Conservation (phyloP, 1,140 invertebrate genomes). For the Cardiocondyla obscurior region DNA sequence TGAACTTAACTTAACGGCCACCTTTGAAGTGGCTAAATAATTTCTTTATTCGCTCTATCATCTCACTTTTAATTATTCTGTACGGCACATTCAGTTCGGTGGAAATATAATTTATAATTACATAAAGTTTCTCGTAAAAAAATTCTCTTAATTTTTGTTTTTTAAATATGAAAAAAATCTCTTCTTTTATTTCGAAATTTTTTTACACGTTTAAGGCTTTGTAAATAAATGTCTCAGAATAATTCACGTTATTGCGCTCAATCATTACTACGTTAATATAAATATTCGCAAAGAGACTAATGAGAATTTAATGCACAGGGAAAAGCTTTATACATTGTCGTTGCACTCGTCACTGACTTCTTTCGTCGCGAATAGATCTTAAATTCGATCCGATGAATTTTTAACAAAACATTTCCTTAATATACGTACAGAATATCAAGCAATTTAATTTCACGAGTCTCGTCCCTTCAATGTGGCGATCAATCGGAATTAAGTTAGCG, state of each 20-base stretch:
- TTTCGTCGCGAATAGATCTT: background rate
- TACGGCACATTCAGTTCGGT: no score
- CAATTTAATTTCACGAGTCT: background rate
- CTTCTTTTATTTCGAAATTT: background rate
- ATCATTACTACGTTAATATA: constrained; percentile 6
- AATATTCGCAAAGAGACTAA: constrained; percentile 15
- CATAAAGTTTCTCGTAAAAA: background rate
- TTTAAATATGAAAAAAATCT: background rate
- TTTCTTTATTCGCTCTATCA: constrained; percentile 8
- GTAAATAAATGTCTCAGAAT: background rate
- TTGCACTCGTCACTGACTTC: background rate
- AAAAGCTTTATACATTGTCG: background rate
- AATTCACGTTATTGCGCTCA: background rate
- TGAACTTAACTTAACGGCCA: constrained; percentile 59
- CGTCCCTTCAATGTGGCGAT: background rate
- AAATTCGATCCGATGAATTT: constrained; percentile 17
- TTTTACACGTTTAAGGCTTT: background rate
- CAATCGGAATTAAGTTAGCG: background rate
- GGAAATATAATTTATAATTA: background rate
- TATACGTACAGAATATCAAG: background rate
- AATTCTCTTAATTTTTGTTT: background rate
- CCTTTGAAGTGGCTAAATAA: constrained; percentile 30
- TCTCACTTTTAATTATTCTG: background rate
- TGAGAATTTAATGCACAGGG: constrained; percentile 40
- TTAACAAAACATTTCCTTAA: background rate